Base-by-base conservation (phyloP, 2,888 invertebrate genomes). In the Spilosoma lubricipeda region DNA sequence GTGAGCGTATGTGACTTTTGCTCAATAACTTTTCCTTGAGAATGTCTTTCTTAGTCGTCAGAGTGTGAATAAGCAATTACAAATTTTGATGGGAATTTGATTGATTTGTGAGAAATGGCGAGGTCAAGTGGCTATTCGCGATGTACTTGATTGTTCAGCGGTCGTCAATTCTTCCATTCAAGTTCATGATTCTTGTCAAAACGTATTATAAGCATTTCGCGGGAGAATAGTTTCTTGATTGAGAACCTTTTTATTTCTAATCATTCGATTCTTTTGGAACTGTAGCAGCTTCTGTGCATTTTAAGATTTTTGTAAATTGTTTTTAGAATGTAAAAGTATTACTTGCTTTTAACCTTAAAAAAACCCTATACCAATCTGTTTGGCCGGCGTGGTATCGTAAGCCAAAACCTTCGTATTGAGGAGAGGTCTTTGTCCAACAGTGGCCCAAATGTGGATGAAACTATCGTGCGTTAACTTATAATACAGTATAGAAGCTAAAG, bases 31-130 rank as follows among this genome's bases (percentile, higher is more conserved):
- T 73, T 77, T 85, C 82, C 81, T 85, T 84, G 81, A 84, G 86
- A 84, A 82, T 72, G 82, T 82, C 80, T 79, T 86, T 85, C 93
- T 93, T 68, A 83, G 76, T 80, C 80, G 81, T 33, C 78, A 74
- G 72, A 81, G 83, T 85, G 81, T 95, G 94, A 95, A 94, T 92
- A 93, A 91, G 91, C 95, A 94, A 94, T 95, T 94, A 86, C 86
- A 67, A 82, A 79, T 84, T 86, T 84, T 89, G 92, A 91, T 94
- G 94, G 93, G 94, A 94, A 94, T 87, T 73, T 79, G 83, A 79
- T 80, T 66, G 74, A 73, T 66, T 75, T 82, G 76, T 75, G 82
- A 77, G 80, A 76, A 73, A 72, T 68, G 68, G 77, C 76, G 69
- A 80, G 85, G 81, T 85, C 82, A 85, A 85, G 83, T 85, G 82